phyloP scores from a whole-genome alignment of 2,888 invertebrate genomes.

The Amphipoea oculea region DNA sequence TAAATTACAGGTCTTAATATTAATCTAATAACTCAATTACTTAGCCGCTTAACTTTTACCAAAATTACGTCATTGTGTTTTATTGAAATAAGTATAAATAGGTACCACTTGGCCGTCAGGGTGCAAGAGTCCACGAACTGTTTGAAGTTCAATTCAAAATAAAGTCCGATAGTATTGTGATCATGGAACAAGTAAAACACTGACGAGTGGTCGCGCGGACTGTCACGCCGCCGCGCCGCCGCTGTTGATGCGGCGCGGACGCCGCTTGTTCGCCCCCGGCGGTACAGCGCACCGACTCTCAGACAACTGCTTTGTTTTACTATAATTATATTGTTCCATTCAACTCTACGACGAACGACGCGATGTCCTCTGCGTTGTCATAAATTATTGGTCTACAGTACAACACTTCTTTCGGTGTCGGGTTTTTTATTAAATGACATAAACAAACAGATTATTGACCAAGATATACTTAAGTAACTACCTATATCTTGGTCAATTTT shows the following conservation, averaged over 20 bases:
- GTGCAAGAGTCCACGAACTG: neutral
- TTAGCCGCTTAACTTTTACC: neutral
- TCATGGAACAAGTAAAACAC: neutral
- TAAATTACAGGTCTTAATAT: conserved; percentile 3
- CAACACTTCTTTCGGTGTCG: neutral
- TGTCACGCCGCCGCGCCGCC: no score
- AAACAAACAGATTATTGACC: neutral
- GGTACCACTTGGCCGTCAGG: neutral
- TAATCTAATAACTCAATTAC: neutral
- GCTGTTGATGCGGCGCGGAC: neutral
- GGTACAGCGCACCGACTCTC: neutral
- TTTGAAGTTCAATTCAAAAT: neutral
- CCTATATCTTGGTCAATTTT: no score
- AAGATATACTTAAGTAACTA: neutral
- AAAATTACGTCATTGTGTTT: neutral
- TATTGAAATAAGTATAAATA: neutral
- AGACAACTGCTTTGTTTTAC: neutral
- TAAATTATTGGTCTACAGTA: neutral
- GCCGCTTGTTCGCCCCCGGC: no score
- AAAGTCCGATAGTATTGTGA: neutral
- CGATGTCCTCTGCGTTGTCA: neutral
- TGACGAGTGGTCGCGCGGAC: neutral
- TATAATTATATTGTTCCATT: neutral
- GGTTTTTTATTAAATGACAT: neutral
- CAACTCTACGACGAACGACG: no score